These are phyloP conservation scores for Mimas tiliae DNA, from an alignment of 2,888 invertebrate genomes.

Conservation along the genomic window DNA sequence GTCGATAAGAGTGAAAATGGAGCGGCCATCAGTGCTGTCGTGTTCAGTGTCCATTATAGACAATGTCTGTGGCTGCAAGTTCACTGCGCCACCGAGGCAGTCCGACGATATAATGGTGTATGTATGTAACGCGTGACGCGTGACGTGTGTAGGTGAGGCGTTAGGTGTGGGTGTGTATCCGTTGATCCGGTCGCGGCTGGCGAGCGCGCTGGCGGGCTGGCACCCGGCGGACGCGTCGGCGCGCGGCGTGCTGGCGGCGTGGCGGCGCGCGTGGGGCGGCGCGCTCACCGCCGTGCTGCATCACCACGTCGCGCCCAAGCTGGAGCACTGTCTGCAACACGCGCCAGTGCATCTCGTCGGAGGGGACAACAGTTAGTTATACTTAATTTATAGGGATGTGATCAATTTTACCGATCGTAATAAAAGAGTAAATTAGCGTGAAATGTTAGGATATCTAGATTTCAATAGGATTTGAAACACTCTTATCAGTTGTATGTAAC, in stretches of 20 bases:
- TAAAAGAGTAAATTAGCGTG: no score
- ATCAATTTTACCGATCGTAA: no score
- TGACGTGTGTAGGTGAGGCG: constrained; percentile 78
- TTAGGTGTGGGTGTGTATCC: constrained; percentile 90
- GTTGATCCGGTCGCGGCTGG: constrained; percentile 95
- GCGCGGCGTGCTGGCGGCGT: constrained; percentile 95
- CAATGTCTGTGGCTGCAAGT: constrained; percentile 59
- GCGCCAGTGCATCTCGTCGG: constrained; percentile 72
- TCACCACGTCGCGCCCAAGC: constrained; percentile 95
- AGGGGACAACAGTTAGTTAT: constrained; percentile 63
- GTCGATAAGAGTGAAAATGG: constrained; percentile 45
- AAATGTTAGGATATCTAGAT: no score
- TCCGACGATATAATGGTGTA: no score
- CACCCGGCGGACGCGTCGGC: constrained; percentile 98
- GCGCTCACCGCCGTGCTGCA: constrained; percentile 88
- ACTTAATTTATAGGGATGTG: no score
- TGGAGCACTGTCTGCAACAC: constrained; percentile 88
- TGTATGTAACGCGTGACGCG: constrained; percentile 46
- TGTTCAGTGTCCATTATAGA: constrained; percentile 55
- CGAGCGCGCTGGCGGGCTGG: constrained; percentile 95
- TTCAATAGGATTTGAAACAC: no score
- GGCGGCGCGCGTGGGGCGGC: constrained; percentile 87
- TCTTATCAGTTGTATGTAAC: no score
- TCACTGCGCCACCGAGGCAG: no score
- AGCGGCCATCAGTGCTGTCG: constrained; percentile 48